phyloP scores from a whole-genome alignment of 2,888 invertebrate genomes.

The Phaonia tiefii region DNA sequence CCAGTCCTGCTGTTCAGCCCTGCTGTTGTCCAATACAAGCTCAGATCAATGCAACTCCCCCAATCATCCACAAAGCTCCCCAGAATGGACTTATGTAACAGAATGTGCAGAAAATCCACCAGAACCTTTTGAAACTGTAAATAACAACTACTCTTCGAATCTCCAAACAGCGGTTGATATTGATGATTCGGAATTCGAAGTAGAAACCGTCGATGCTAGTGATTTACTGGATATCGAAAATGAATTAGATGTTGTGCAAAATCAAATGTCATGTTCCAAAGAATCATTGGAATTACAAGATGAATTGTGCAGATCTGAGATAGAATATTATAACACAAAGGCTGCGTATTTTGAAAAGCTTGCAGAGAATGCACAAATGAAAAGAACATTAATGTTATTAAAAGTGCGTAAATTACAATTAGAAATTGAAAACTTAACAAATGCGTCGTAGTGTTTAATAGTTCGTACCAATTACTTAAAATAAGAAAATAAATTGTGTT shows the following conservation, averaged over 20 bases:
- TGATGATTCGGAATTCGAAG: background rate
- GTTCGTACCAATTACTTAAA: too few species aligned
- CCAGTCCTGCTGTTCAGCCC: too few species aligned
- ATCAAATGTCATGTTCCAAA: constrained; percentile 56
- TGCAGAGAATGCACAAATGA: constrained; percentile 64
- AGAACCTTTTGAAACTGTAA: constrained; percentile 48
- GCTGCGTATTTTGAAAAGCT: constrained; percentile 64
- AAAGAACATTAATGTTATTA: constrained; percentile 65
- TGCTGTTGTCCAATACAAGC: too few species aligned
- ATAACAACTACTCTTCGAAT: background rate
- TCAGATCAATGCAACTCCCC: too few species aligned
- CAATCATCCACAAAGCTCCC: too few species aligned
- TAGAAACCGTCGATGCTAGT: constrained; percentile 21
- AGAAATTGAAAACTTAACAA: constrained; percentile 65
- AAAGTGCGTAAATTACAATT: constrained; percentile 67
- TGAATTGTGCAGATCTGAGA: constrained; percentile 62
- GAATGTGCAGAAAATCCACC: too few species aligned
- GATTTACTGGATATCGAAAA: constrained; percentile 59
- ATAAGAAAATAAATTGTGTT: too few species aligned
- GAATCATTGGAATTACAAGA: constrained; percentile 55
- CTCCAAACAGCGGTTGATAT: background rate
- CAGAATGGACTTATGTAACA: too few species aligned
- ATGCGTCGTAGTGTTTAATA: constrained; percentile 52
- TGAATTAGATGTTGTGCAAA: constrained; percentile 53
- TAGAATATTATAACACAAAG: constrained; percentile 64